Evolutionary conservation across 2,797 vertebrate genomes (phyloP), one percentile per base, ranked within the genome.

Genomic region (Poeciliopsis paucimaculata): DNA sequence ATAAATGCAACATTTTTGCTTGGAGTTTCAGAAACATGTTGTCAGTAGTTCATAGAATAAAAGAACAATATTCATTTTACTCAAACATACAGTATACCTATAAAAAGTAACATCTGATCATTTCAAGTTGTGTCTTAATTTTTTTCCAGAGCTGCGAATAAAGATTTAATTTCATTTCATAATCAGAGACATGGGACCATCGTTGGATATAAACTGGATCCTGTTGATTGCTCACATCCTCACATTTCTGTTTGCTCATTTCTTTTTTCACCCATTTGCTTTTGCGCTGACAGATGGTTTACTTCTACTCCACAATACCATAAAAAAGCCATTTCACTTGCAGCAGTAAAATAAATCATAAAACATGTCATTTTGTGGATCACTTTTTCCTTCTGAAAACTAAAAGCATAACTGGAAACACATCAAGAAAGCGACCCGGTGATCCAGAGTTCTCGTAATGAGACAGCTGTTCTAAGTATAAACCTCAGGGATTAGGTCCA

Each of bases 391-490:
- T 75, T 79, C 82, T 41, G 75, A 87, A 79, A 87, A 85, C 83
- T 92, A 82, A 90, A 93, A 91, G 90, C 87, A 90, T 89, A 89
- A 91, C 82, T 93, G 88, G 84, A 84, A 77, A 84, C 77, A 83
- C 79, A 90, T 91, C 89, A 93, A 86, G 77, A 55, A 60, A 55
- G 15, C 51, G 41, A 76, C 73, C 75, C 84, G 0, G n/a, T 82
- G 83, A 86, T 85, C 75, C 88, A 82, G 86, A 73, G 82, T 76
- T 68, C 73, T 80, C 76, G 78, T 86, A 86, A 90, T 81, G 77
- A 87, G 88, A 82, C 82, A 62, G 72, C 77, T 87, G 86, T 72
- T 78, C 89, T 92, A 93, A 93, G 93, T 91, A 94, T 93, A 93
- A 91, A 86, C 80, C 1, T 2, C 55, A 71, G 73, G 86, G 87